A percentile compares a stretch with the other conserved stretches of the same genome.
Evolutionary conservation across 2,888 invertebrate genomes (phyloP).

Genomic region (Oscheius sp.): DNA sequence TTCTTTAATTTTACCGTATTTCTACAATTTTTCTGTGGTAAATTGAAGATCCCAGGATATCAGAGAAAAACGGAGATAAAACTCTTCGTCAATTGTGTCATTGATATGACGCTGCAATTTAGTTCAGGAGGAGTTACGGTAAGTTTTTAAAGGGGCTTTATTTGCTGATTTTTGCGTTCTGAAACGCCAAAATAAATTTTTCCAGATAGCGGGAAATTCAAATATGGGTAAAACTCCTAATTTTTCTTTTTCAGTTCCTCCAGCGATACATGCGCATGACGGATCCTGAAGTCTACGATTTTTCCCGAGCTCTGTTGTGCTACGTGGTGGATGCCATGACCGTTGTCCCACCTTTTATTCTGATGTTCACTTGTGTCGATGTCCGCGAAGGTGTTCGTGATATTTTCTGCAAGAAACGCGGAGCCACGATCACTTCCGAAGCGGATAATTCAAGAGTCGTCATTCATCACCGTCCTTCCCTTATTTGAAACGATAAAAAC

Average conservation of each 20-base stretch:
- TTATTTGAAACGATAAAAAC: neutral
- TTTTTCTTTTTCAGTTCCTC: neutral
- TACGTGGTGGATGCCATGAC: conserved; percentile 6
- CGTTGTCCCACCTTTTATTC: conserved; percentile 12
- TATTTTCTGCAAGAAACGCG: neutral
- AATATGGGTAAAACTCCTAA: no score
- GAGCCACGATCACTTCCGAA: neutral
- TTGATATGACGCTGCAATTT: neutral
- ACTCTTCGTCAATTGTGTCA: conserved; percentile 1
- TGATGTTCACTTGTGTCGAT: conserved; percentile 1
- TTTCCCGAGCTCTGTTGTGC: neutral
- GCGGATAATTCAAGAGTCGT: neutral
- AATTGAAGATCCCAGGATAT: neutral
- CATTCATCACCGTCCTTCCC: neutral
- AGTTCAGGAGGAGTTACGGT: conserved; percentile 10
- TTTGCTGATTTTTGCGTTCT: no score
- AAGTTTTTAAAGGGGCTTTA: neutral
- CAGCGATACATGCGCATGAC: neutral
- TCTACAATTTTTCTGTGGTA: conserved; percentile 1
- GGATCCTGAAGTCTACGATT: neutral
- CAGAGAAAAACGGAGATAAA: neutral
- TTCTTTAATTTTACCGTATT: conserved; percentile 10
- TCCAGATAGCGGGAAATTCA: no score
- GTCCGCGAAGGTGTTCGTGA: neutral
- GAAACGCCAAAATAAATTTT: neutral